phyloP scores from a whole-genome alignment of 2,888 invertebrate genomes.

The Brachylomia viminalis region DNA sequence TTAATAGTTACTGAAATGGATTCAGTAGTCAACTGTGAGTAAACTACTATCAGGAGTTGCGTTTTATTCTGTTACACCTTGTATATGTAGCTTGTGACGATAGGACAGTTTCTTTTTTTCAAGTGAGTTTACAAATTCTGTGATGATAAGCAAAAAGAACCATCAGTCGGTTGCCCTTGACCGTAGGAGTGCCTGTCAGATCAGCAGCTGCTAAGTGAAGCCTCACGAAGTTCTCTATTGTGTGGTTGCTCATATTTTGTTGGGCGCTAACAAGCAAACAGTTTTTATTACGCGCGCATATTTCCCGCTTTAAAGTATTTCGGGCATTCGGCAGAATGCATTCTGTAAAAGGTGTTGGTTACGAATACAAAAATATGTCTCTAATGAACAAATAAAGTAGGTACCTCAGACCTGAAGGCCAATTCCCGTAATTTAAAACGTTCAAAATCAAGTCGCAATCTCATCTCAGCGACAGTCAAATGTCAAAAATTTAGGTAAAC shows the following conservation, averaged over 20 bases:
- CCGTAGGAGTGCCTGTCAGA: conserved; percentile 26
- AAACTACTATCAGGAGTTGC: no score
- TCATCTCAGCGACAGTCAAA: no score
- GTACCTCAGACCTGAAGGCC: no score
- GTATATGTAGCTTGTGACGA: not conserved
- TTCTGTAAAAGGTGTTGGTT: not conserved
- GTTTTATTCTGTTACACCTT: no score
- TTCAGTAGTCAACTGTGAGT: no score
- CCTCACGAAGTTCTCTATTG: conserved; percentile 49
- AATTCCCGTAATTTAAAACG: no score
- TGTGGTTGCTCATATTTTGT: conserved; percentile 35
- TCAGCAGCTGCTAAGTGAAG: conserved; percentile 42
- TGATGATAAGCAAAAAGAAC: conserved; percentile 13
- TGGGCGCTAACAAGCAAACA: conserved; percentile 48
- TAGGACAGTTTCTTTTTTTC: not conserved
- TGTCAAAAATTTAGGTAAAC: no score
- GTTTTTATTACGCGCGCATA: conserved; percentile 28
- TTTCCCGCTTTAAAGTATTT: conserved; percentile 41
- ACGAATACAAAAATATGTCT: not conserved
- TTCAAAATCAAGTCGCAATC: no score
- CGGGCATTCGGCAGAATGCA: not conserved
- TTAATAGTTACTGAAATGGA: no score
- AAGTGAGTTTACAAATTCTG: not conserved
- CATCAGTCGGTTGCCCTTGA: conserved; percentile 29
- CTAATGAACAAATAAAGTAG: not conserved